Evolutionary conservation across 2,113 vertebrate species (phyloP), one percentile per base, ranked within the genome.

Genomic region (Xerus inauris): DNA sequence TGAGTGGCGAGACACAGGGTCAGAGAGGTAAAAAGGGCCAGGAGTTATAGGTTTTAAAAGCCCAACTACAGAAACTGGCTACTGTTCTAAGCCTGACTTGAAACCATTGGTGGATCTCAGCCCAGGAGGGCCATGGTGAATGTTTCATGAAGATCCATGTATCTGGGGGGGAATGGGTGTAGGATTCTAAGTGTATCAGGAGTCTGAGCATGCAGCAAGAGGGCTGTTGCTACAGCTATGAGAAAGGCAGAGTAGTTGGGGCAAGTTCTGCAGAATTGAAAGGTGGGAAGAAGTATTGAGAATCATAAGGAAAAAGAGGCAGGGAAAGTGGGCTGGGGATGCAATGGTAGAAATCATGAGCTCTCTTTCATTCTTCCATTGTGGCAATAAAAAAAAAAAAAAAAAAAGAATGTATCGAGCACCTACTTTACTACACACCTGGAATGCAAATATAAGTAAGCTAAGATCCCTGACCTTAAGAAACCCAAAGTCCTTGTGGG

Each of bases 391-490:
- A 69, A 38, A 93, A 77, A 86, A 3, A 51, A 51, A 62, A n/a
- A n/a, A n/a, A n/a, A 54, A 54, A 54, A 54, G 17, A 54, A 62
- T 69, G 32, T 42, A 59, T 11, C 8, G 1, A 45, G 14, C 9
- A 19, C 20, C 81, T 26, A 69, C n/a, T 94, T 81, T 65, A 4
- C 35, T 40, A 62, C 22, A 49, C 35, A 87, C 35, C 59, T 82
- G 8, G 47, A 40, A 1, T 22, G 8, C 14, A 79, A 80, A 88
- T 80, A 35, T 7, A 16, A 82, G 85, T 40, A 75, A 79, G 45
- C 76, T 76, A 82, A 96, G 94, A 91, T 95, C 65, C 76, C 24
- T 96, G 96, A 97, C 93, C 91, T 81, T 30, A 87, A 82, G 45
- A 49, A 96, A 91, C 69, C 69, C 86, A 30, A 76, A 93, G 26